These are phyloP conservation scores for Entomyzon cyanotis DNA, from an alignment of 2,113 vertebrate species.

Conservation along the genomic window DNA sequence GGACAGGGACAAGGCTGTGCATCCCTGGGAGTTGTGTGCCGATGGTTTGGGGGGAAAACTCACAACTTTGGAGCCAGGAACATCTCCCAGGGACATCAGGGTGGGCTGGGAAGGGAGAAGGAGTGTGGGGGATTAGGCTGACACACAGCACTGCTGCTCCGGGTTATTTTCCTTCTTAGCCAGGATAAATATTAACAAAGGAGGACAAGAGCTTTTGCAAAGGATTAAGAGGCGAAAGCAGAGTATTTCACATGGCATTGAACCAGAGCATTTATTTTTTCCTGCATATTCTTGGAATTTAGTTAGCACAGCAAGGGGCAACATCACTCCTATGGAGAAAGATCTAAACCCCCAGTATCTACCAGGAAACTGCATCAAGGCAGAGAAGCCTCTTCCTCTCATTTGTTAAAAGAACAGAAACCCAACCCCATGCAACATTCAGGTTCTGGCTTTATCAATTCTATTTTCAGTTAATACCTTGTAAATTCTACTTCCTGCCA, in stretches of 20 bases:
- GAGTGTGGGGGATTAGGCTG: not conserved
- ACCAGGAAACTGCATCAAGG: not conserved
- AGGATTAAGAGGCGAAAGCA: not conserved
- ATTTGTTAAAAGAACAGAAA: not conserved
- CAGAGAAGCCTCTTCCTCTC: not conserved
- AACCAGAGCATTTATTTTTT: not conserved
- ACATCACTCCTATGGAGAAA: accelerated
- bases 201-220: not conserved
- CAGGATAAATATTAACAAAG: not conserved
- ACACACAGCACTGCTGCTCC: not conserved
- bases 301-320: not conserved
- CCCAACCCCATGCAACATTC: accelerated
- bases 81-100: not conserved
- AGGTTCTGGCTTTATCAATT: not conserved
- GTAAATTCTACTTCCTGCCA: not conserved
- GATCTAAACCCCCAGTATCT: not conserved
- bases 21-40: accelerated
- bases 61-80: not conserved
- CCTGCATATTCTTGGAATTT: not conserved
- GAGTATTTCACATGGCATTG: not conserved
- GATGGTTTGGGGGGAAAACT: not conserved
- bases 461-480: not conserved
- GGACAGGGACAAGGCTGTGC: accelerated
- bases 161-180: not conserved
- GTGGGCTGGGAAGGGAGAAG: not conserved